Conservation (phyloP, 2,888 invertebrate genomes). For the Seira musarum region DNA sequence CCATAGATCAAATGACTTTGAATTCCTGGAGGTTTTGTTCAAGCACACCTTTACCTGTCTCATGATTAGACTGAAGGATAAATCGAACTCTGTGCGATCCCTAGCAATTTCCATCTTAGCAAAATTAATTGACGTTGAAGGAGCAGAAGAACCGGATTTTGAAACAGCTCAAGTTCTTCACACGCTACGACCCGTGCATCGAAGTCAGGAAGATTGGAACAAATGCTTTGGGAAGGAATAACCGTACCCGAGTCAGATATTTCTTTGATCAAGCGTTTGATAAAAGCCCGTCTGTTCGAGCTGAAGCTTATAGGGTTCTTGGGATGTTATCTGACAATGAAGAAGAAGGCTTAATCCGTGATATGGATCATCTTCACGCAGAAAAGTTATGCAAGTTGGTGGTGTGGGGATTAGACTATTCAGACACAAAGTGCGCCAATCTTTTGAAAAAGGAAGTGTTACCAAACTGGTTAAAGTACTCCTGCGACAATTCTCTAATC, state of each 20-base stretch:
- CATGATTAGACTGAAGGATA: conserved; percentile 3
- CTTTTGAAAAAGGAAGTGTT: neutral
- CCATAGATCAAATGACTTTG: neutral
- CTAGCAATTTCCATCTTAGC: neutral
- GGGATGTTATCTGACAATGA: neutral
- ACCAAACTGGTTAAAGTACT: neutral
- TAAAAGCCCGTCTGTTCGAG: conserved; percentile 12
- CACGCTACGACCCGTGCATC: conserved; percentile 29
- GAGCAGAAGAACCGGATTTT: neutral
- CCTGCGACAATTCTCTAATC: neutral
- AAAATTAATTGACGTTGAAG: neutral
- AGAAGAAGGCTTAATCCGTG: neutral
- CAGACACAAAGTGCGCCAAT: neutral
- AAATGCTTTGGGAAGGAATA: neutral
- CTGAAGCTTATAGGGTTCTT: conserved; percentile 32
- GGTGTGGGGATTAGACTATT: conserved; percentile 13
- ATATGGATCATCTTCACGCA: neutral
- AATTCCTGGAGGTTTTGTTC: neutral
- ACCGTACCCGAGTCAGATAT: neutral
- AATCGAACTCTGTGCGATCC: neutral
- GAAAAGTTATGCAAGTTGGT: conserved; percentile 9
- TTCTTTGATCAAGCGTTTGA: conserved; percentile 49
- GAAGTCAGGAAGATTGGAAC: conserved; percentile 30
- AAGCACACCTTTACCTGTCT: neutral
- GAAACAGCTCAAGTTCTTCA: conserved; percentile 30